Evolutionary conservation across 2,113 vertebrate genomes (phyloP), one percentile per base, ranked within the genome.

Genomic region (Malaclemys terrapin): DNA sequence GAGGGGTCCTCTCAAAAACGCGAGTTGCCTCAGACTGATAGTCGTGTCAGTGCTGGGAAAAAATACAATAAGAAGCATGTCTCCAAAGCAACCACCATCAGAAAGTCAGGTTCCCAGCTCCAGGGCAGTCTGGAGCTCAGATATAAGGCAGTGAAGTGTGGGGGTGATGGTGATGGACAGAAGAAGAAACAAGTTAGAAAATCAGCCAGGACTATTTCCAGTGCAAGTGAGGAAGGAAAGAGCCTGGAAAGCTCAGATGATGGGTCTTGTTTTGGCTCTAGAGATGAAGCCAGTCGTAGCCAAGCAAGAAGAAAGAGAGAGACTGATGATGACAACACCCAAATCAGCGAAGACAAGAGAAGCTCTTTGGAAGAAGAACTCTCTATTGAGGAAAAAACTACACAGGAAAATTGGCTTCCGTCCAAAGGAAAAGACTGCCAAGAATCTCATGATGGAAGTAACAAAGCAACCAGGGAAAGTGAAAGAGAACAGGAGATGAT

Each of bases 261-360:
- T 57, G 49, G 45, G 7, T 97, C 88, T 62, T 90, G 27, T 87
- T 97, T 94, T 49, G 79, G 94, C 69, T 94, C 81, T 47, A 84
- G 91, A 87, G 91, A 57, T 72, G 75, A 96, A 94, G 47, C 82
- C n/a, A 57, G 6, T 52, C 42, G 92, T 91, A 89, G 53, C 52
- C 25, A 85, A 82, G 82, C 54, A 92, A 83, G 1, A 22, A 10
- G 20, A 52, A 17, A 56, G 49, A 3, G 90, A 85, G 80, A 90
- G 50, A 2, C 52, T 83, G 16, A 4, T 57, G 69, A 50, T 38
- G 50, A 35, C 17, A 95, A 82, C 54, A 31, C 47, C 75, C 72
- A 82, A 84, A 75, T 54, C 69, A 84, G 83, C 57, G 83, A 80
- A 53, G 89, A 81, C 10, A 59, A 3, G 24, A 81, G 75, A 25